Evolutionary conservation across 1,140 invertebrate genomes (phyloP).

Genomic region (Pseudomyrmex gracilis): DNA sequence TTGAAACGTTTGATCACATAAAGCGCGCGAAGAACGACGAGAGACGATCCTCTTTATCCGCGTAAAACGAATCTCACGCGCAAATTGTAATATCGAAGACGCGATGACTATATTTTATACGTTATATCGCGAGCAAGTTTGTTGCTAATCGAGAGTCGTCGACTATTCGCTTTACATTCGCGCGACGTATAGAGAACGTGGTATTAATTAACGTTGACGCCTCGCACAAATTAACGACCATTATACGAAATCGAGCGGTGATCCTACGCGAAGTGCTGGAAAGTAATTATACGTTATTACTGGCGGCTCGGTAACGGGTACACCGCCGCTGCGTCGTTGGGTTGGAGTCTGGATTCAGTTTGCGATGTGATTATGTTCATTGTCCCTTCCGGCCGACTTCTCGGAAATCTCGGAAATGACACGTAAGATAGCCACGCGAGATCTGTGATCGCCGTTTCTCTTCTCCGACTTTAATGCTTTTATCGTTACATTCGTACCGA

Average conservation of each 20-base stretch:
- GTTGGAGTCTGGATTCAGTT: slow-evolving; percentile 79
- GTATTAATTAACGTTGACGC: slow-evolving; percentile 70
- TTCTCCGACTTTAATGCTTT: slow-evolving; percentile 11
- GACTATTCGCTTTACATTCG: slow-evolving; percentile 32
- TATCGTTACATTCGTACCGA: slow-evolving; percentile 18
- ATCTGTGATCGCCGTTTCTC: slow-evolving; percentile 71
- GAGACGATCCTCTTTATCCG: too few species aligned
- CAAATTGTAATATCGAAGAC: slow-evolving; percentile 14
- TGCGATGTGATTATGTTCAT: slow-evolving; percentile 85
- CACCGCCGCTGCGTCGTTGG: slow-evolving; percentile 10
- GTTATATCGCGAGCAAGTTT: not conserved
- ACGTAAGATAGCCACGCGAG: slow-evolving; percentile 78
- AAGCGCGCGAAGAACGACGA: too few species aligned
- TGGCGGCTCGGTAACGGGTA: slow-evolving; percentile 71
- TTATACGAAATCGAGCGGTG: slow-evolving; percentile 73
- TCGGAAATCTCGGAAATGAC: slow-evolving; percentile 83
- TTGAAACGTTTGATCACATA: too few species aligned
- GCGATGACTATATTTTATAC: not conserved
- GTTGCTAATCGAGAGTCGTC: not conserved
- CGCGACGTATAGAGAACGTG: slow-evolving; percentile 5
- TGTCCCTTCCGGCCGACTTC: slow-evolving; percentile 85
- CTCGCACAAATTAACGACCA: slow-evolving; percentile 68
- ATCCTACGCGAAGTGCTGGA: slow-evolving; percentile 80
- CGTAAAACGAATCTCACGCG: too few species aligned
- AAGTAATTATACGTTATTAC: slow-evolving; percentile 85